Base-by-base conservation (phyloP, 2,113 vertebrate species). In the Campylorhamphus procurvoides region DNA sequence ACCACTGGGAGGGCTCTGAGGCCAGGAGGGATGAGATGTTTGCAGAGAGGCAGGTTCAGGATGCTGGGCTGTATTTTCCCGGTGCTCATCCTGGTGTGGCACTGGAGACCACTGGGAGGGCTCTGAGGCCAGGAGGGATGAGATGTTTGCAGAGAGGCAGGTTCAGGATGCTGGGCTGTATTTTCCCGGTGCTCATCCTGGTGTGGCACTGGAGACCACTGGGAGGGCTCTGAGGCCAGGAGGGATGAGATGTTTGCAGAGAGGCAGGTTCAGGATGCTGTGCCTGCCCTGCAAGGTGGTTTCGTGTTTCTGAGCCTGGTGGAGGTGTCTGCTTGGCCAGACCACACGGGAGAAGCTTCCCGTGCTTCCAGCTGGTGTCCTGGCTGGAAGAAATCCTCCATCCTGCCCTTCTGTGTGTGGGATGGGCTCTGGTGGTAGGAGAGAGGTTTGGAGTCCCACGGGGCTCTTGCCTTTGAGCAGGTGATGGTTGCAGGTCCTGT, bases 201-300 rank as follows among this genome's bases (percentile, higher is more conserved):
- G 42, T 6, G 60, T 23, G 78, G 67, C 44, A 52, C 63, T 66
- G 46, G 49, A 64, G 56, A 60, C 40, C 37, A 6, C 22, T 40
- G 15, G 19, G 53, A 63, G 33, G 17, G 75, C n/a, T 27, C 40
- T 67, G 69, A 64, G 71, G 12, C 29, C 12, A 5, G 18, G 40
- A 0, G 5, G 44, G n/a, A 20, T 39, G 68, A 56, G 18, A 9
- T 1, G 5, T 53, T 53, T 39, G 27, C 20, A 14, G 67, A 56
- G 27, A 27, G 20, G 40, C 35, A 37, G 37, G 12, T 44, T 71
- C 18, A 24, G 56, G 68, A 53, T 35, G 31, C 23, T 22, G 0
- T 73, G 6, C 18, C 11, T 24, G 33, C 73, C 42, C 42, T 63
- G 18, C 17, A 46, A 39, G 12, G 12, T 78, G 40, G 14, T 22